Evolutionary conservation across 2,888 invertebrate genomes (phyloP).

Genomic region (Chalcosyrphus nemorum): DNA sequence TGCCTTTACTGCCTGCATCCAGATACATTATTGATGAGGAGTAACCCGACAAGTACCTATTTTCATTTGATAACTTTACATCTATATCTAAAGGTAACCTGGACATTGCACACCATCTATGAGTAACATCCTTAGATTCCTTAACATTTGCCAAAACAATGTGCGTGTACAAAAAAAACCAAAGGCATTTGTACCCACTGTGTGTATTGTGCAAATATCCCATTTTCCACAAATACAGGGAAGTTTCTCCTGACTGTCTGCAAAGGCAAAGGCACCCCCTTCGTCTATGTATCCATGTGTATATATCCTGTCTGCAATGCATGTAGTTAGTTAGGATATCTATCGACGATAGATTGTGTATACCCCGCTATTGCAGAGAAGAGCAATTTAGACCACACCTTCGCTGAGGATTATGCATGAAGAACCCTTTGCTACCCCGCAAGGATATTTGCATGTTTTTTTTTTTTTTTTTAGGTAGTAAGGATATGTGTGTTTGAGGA

Average conservation of each 20-base stretch:
- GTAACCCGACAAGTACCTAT: background rate
- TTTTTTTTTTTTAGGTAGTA: background rate
- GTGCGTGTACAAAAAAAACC: conserved; percentile 19
- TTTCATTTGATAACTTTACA: background rate
- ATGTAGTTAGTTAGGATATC: conserved; percentile 67
- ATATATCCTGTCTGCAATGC: conserved; percentile 41
- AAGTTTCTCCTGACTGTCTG: conserved; percentile 50
- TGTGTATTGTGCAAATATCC: conserved; percentile 24
- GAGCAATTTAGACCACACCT: conserved; percentile 73
- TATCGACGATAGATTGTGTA: conserved; percentile 49
- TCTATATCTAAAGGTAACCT: background rate
- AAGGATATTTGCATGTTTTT: conserved; percentile 37
- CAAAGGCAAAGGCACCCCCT: conserved; percentile 61
- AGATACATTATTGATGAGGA: conserved; percentile 32
- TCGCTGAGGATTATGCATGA: conserved; percentile 69
- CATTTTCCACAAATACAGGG: conserved; percentile 50
- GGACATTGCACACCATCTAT: background rate
- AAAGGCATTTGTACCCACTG: background rate
- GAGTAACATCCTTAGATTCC: background rate
- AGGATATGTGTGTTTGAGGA: conserved; percentile 28
- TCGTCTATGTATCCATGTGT: conserved; percentile 33
- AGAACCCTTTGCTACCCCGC: conserved; percentile 59
- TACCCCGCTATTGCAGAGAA: conserved; percentile 49
- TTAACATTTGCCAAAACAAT: background rate
- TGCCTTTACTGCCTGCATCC: conserved; percentile 12